These are phyloP conservation scores for Aphidoletes aphidimyza DNA, from an alignment of 2,888 invertebrate genomes.

Conservation along the genomic window DNA sequence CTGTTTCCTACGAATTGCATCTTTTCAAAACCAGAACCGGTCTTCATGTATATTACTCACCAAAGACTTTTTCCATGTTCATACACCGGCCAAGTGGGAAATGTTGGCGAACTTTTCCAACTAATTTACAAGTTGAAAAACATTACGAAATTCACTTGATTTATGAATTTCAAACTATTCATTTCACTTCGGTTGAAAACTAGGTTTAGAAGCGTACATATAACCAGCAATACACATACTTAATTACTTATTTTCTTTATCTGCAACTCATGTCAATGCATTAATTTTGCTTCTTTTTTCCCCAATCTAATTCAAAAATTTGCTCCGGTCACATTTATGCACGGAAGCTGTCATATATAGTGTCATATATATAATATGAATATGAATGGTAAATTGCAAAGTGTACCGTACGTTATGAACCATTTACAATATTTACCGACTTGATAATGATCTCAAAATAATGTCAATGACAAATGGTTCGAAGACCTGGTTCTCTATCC, in stretches of 20 bases:
- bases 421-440: slow-evolving; percentile 20
- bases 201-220: too few relatives aligned
- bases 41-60: background rate
- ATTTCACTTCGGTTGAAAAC: too few relatives aligned
- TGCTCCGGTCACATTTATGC: too few relatives aligned
- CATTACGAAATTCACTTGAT: background rate
- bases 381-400: background rate
- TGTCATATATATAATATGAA: background rate
- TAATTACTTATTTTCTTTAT: slow-evolving; percentile 4
- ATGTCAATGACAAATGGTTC: slow-evolving; percentile 32
- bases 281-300: background rate
- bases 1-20: background rate
- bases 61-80: background rate
- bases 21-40: background rate
- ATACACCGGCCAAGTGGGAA: background rate
- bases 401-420: background rate
- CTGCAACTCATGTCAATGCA: slow-evolving; percentile 14
- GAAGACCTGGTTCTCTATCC: background rate
- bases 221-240: background rate
- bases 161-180: background rate
- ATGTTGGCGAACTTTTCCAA: background rate
- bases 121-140: slow-evolving; percentile 22
- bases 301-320: background rate
- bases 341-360: background rate
- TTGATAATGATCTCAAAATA: background rate